A percentile compares a stretch with the other conserved stretches of the same genome.
These are phyloP conservation scores for Alaudala cheleensis DNA, from an alignment of 2,113 vertebrate species.

Conservation along the genomic window DNA sequence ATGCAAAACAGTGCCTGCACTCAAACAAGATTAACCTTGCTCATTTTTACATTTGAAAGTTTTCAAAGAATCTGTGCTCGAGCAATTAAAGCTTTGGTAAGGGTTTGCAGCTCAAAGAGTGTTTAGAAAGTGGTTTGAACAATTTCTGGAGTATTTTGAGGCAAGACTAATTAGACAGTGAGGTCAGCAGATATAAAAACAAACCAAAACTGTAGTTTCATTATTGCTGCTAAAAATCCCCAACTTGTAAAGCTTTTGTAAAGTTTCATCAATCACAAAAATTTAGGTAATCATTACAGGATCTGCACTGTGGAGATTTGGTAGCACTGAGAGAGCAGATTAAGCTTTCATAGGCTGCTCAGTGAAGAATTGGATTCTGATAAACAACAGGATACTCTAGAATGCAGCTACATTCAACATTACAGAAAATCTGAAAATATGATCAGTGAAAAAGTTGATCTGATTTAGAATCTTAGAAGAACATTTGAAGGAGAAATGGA, in stretches of 20 bases:
- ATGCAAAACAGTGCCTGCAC: neutral
- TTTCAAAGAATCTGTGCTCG: neutral
- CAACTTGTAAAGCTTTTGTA: neutral
- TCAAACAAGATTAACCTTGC: neutral
- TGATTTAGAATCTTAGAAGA: neutral
- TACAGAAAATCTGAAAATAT: neutral
- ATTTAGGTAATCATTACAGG: neutral
- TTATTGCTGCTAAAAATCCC: neutral
- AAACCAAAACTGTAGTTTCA: neutral
- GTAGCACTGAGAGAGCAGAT: neutral
- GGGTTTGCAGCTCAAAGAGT: neutral
- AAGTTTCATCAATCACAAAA: neutral
- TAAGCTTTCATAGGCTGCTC: neutral
- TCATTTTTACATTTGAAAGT: neutral
- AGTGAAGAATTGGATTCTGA: neutral
- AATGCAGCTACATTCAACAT: neutral
- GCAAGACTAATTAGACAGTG: neutral
- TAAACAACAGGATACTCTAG: neutral
- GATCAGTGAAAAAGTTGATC: neutral
- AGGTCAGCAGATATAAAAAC: neutral
- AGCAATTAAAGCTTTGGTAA: neutral
- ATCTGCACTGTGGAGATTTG: neutral
- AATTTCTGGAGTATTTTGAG: neutral
- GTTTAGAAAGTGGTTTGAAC: neutral
- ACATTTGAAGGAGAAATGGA: neutral